Conservation (phyloP, 2,888 invertebrate genomes). For the Drosophila colorata region DNA sequence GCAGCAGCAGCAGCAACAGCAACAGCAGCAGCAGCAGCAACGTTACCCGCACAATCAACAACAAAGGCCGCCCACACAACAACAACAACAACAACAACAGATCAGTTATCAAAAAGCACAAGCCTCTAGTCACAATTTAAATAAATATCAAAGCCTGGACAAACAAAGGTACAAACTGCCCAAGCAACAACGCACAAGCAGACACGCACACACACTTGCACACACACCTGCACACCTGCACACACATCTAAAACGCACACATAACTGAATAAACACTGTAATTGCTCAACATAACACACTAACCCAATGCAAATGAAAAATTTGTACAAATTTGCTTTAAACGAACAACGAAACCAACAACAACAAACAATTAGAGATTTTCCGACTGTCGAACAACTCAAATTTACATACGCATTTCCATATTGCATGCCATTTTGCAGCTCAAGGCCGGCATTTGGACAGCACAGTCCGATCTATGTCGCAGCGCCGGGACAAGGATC, state of each 20-base stretch:
- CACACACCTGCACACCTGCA: background rate
- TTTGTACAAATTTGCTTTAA: conserved; percentile 28
- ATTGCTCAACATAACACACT: conserved; percentile 17
- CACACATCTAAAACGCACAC: conserved; percentile 3
- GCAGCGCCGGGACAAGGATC: conserved; percentile 18
- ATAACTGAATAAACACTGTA: conserved; percentile 23
- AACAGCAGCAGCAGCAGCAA: conserved; percentile 30
- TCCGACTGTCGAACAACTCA: conserved; percentile 8
- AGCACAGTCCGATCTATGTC: conserved; percentile 79
- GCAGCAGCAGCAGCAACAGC: conserved; percentile 54
- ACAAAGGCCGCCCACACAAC: conserved; percentile 61
- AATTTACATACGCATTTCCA: conserved; percentile 24
- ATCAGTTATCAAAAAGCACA: conserved; percentile 75
- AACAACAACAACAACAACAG: conserved; percentile 63
- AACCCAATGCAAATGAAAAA: conserved; percentile 7
- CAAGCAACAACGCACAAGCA: conserved; percentile 25
- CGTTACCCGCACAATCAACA: conserved; percentile 72
- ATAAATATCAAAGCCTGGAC: conserved; percentile 82
- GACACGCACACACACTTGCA: conserved; percentile 3
- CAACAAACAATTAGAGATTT: conserved; percentile 18
- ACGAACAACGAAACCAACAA: conserved; percentile 16
- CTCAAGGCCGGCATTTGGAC: conserved; percentile 61
- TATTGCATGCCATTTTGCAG: conserved; percentile 43
- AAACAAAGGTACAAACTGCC: conserved; percentile 81
- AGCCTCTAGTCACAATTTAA: conserved; percentile 84